A percentile compares a stretch with the other conserved stretches of the same genome.
Evolutionary conservation across 2,797 vertebrate genomes (phyloP).

Genomic region (Hemitrygon akajei): DNA sequence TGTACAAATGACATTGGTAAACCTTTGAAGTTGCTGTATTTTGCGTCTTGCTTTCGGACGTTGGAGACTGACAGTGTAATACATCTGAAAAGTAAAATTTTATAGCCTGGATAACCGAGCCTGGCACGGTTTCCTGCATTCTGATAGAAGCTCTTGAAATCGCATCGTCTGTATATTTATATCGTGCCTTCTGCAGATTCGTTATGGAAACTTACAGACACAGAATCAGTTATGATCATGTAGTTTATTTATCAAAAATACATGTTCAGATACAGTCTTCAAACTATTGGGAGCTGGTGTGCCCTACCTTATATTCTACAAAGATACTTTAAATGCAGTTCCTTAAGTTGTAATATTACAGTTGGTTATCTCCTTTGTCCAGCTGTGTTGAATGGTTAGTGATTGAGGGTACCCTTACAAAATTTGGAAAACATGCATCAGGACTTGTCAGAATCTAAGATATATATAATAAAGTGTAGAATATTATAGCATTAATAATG

Average conservation of each 20-base stretch:
- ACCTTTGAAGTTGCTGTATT: not conserved
- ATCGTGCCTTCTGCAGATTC: not conserved
- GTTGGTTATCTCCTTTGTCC: not conserved
- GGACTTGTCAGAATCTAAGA: not conserved
- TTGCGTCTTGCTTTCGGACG: not conserved
- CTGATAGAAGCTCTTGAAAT: not conserved
- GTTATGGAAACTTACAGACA: not conserved
- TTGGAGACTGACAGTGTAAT: not conserved
- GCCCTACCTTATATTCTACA: not conserved
- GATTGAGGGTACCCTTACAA: not conserved
- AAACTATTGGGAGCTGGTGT: not conserved
- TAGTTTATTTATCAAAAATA: not conserved
- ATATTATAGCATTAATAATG: no score
- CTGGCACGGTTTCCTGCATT: not conserved
- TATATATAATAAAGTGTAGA: not conserved
- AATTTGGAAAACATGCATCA: not conserved
- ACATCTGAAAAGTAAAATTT: not conserved
- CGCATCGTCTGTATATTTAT: not conserved
- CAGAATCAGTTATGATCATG: not conserved
- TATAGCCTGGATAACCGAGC: not conserved
- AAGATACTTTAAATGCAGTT: not conserved
- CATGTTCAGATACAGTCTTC: not conserved
- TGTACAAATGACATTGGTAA: not conserved
- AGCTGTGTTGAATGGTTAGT: not conserved
- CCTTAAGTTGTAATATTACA: not conserved